Base-by-base conservation (phyloP, 2,797 vertebrate species). In the Chloroceryle amazona region DNA sequence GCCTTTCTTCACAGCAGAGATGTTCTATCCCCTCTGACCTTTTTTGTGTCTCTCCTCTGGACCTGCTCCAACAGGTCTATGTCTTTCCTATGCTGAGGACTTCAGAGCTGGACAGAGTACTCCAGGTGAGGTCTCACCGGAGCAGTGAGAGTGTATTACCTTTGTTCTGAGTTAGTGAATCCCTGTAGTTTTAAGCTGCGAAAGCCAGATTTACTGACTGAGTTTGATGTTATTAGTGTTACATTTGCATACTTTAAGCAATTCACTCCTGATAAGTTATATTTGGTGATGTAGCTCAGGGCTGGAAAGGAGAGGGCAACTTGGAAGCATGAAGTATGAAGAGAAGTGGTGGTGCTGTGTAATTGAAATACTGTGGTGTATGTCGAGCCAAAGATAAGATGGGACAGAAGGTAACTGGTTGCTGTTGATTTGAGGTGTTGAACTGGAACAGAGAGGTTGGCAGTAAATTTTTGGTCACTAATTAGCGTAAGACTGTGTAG, bases 311-410 rank as follows among this genome's bases (percentile, higher is more conserved):
- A 19, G 10, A 76, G 19, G 44, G 26, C 3, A 46, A 52, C 25
- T 28, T 54, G 70, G 46, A 79, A 86, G 65, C 5, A 4, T 6
- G 18, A 49, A 44, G 22, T 9, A 1, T 31, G 39, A 35, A 47
- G 31, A 71, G 25, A 51, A 58, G 7, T 9, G 11, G 11, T 8
- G 33, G 19, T 17, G 2, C 23, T 19, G n/a, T 68, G 6, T 46
- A 10, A 29, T 37, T 55, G 63, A 58, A 66, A 33, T 5, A 7
- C 10, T 3, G 7, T 3, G 8, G 13, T 3, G 0, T 1, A 1
- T 22, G 54, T 70, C 7, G 57, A 68, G 12, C 18, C 23, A 10
- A n/a, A 80, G 72, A 20, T 51, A 31, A 67, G 62, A 14, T 4
- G 21, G 13, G 12, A 47, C 11, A 33, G 18, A 58, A 60, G 44